A percentile compares a stretch with the other conserved stretches of the same genome.
These are phyloP conservation scores for Cyclargus thomasi DNA, from an alignment of 1,140 invertebrate species.

Conservation along the genomic window DNA sequence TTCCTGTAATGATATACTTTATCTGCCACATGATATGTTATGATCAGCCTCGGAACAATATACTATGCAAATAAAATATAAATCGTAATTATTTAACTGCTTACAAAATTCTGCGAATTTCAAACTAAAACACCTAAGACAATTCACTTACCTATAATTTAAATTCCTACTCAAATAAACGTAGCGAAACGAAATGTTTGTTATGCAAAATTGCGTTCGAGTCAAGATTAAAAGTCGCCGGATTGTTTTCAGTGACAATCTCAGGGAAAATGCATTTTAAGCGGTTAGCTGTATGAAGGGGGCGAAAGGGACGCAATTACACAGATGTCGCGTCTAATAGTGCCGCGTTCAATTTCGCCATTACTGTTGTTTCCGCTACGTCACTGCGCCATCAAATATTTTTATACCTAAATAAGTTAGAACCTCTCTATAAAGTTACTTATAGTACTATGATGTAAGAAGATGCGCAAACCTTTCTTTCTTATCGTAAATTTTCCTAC, in stretches of 20 bases:
- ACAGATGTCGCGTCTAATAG: constrained; percentile 54
- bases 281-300: constrained; percentile 56
- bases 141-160: constrained; percentile 8
- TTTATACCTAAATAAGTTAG: not conserved
- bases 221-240: constrained; percentile 45
- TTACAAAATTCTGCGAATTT: not conserved
- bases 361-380: constrained; percentile 31
- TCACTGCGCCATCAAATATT: not conserved
- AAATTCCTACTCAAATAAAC: constrained; percentile 10
- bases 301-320: constrained; percentile 60
- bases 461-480: too few species aligned
- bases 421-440: too few species aligned
- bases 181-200: constrained; percentile 14
- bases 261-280: constrained; percentile 57
- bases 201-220: constrained; percentile 24
- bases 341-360: constrained; percentile 48
- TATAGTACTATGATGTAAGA: too few species aligned
- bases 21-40: too few species aligned
- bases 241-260: constrained; percentile 55
- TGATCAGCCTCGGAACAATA: too few species aligned
- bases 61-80: not conserved
- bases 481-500: too few species aligned
- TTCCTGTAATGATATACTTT: too few species aligned
- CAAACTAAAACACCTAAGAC: not conserved
- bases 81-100: not conserved